Conservation (phyloP, 2,797 vertebrate genomes). For the Hoplostethus atlanticus region DNA sequence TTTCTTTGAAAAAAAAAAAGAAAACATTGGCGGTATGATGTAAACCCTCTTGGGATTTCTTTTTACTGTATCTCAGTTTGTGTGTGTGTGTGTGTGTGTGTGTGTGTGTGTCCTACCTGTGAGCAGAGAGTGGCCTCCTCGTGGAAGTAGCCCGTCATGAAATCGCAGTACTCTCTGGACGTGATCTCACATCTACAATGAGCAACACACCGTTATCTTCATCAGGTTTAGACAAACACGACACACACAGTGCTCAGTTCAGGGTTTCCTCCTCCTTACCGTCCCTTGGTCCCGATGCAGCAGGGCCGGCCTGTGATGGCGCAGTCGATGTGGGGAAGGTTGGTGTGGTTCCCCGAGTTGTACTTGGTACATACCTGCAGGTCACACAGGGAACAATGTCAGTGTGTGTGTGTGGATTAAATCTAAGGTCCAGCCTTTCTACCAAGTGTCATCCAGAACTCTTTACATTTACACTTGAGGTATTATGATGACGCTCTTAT, state of each 20-base stretch:
- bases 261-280: constrained; percentile 77
- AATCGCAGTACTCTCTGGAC: constrained; percentile 96
- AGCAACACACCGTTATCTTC: background rate
- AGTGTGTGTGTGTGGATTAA: no score
- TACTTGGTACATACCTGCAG: constrained; percentile 92
- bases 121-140: constrained; percentile 98
- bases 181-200: constrained; percentile 95
- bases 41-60: no score
- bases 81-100: background rate
- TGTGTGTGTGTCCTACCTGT: constrained; percentile 83
- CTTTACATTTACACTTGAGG: no score
- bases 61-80: background rate
- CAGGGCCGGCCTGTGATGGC: constrained; percentile 96
- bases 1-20: background rate
- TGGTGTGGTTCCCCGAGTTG: constrained; percentile 94
- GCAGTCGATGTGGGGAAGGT: constrained; percentile 96
- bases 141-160: constrained; percentile 97
- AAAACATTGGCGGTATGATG: background rate
- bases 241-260: background rate
- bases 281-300: constrained; percentile 98
- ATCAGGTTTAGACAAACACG: background rate
- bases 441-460: no score
- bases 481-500: no score
- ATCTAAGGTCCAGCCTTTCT: no score
- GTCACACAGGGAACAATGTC: background rate